These are phyloP conservation scores for Cheiracanthium punctorium DNA, from an alignment of 2,888 invertebrate genomes.

Conservation along the genomic window DNA sequence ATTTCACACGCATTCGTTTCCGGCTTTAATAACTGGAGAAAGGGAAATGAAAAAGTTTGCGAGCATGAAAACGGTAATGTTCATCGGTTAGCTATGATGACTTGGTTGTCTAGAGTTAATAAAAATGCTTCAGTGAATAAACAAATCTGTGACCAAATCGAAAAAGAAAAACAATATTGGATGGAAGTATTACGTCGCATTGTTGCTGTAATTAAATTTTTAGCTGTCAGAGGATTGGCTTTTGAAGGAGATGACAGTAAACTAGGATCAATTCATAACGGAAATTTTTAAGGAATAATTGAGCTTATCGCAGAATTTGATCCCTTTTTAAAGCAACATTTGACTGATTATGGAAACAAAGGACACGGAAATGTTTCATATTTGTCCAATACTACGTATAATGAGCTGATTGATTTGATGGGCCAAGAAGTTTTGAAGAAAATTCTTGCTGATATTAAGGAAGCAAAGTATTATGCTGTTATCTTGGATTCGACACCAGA, in stretches of 20 bases:
- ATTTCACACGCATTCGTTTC: too few species aligned
- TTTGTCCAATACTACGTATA: too few species aligned
- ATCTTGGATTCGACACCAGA: too few species aligned
- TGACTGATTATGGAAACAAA: too few species aligned
- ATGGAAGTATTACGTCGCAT: background rate
- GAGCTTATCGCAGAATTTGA: too few species aligned
- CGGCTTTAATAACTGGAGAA: background rate
- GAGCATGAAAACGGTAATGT: background rate
- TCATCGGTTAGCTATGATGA: background rate
- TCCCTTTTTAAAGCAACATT: too few species aligned
- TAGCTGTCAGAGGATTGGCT: background rate
- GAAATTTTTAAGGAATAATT: background rate
- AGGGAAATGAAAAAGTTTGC: background rate
- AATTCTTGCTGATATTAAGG: too few species aligned
- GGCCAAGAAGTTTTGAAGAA: too few species aligned
- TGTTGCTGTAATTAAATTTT: background rate
- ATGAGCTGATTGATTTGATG: too few species aligned
- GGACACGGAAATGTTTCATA: too few species aligned
- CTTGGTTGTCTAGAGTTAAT: background rate
- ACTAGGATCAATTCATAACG: background rate
- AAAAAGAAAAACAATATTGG: background rate
- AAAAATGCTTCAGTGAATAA: background rate
- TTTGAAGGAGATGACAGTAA: background rate
- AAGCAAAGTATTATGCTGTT: too few species aligned
- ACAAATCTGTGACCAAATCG: too few species aligned